Evolutionary conservation across 2,888 invertebrate species (phyloP), one percentile per base, ranked within the genome.

Genomic region (Leptodirus hochenwartii): DNA sequence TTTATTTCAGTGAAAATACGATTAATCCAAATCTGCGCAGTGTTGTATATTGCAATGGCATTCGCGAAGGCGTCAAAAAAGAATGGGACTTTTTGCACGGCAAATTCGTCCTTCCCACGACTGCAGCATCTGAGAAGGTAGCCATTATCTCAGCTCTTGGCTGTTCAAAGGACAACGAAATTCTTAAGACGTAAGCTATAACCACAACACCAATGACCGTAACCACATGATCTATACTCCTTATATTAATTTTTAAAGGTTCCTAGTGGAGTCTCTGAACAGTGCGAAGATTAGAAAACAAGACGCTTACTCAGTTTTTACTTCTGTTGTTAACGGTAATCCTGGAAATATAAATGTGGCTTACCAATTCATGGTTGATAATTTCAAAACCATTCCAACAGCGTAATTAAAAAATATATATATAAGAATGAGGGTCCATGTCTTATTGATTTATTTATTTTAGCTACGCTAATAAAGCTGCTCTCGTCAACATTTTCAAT

Each of bases 1-100:
- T 20, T 20, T n/a, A 8, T 20, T 20, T 8, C 9, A 20, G 20
- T 8, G n/a, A 20, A n/a, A 20, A n/a, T 44, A 64, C 68, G 15
- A 58, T 71, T 32, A 58, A 66, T 13, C 63, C 64, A 5, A 76
- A 84, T 44, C 60, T 71, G 29, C 70, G 77, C 29, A 53, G 62
- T 14, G 63, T 69, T 29, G 76, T 84, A 1, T 85, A 82, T 53
- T 85, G 85, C 47, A 68, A 66, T 12, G 79, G 66, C 2, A 58
- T 87, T 5, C 64, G 69, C n/a, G 49, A 65, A 16, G 79, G 77
- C 1, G 56, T 54, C 1, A 31, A 39, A 15, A 47, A 47, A 0
- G 71, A 78, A 36, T 87, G 78, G 64, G 44, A 68, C 2, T 64
- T 58, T 41, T 52, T 79, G 13, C 77, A 73, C 65, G 31, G 42